phyloP scores from a whole-genome alignment of 2,888 invertebrate species.

The Acleris cristana region DNA sequence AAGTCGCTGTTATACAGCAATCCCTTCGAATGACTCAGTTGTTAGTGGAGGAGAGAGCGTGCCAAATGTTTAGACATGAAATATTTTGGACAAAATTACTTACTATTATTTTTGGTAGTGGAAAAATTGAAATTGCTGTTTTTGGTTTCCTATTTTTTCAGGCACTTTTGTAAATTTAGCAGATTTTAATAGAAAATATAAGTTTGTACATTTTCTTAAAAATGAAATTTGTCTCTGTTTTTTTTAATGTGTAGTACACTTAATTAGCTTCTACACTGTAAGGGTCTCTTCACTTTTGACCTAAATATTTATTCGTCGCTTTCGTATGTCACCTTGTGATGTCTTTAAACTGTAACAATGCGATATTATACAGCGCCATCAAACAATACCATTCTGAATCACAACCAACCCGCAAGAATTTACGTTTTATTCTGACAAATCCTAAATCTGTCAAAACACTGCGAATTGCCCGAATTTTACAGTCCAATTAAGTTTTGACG shows the following conservation, averaged over 20 bases:
- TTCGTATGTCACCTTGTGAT: background rate
- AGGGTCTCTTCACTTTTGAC: too few species aligned
- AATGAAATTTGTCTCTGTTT: too few species aligned
- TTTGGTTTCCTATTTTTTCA: too few species aligned
- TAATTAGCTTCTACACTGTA: too few species aligned
- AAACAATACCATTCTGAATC: slow-evolving; percentile 3
- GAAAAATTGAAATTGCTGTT: too few species aligned
- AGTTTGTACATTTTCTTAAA: too few species aligned
- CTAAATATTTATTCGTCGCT: background rate
- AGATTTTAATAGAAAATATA: too few species aligned
- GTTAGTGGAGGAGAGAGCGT: slow-evolving; percentile 6
- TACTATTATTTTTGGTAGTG: background rate
- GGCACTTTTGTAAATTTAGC: too few species aligned
- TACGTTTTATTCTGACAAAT: slow-evolving; percentile 1
- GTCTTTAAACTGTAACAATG: slow-evolving; percentile 1
- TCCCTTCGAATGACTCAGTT: slow-evolving; percentile 1
- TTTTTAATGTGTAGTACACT: too few species aligned
- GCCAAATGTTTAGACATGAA: background rate
- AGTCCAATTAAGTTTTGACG: slow-evolving; percentile 45
- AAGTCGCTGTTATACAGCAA: background rate
- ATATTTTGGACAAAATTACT: background rate
- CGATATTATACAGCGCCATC: slow-evolving; percentile 4
- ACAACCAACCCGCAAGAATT: slow-evolving; percentile 7
- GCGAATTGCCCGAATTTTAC: slow-evolving; percentile 2
- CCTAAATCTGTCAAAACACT: background rate